A percentile compares a stretch with the other conserved stretches of the same genome.
Evolutionary conservation across 2,113 vertebrate species (phyloP).

Genomic region (Motacilla tschutschensis): DNA sequence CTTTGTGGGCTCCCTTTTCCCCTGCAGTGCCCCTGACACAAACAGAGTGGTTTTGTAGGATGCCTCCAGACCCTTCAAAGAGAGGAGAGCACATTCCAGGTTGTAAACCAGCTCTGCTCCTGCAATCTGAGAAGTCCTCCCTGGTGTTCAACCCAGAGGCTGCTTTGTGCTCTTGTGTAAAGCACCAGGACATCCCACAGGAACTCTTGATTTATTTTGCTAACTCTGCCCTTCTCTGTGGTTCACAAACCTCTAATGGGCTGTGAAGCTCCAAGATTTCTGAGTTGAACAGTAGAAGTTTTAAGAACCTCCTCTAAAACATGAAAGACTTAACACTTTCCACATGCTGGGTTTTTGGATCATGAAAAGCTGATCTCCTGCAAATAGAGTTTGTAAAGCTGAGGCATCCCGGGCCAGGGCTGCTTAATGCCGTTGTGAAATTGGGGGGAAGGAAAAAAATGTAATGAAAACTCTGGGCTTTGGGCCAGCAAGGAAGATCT

Average conservation of each 20-base stretch:
- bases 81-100: slow-evolving; percentile 59
- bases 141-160: slow-evolving; percentile 64
- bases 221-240: slow-evolving; percentile 66
- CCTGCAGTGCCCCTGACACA: slow-evolving; percentile 22
- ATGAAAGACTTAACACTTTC: slow-evolving; percentile 54
- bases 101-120: slow-evolving; percentile 52
- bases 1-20: background rate
- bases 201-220: slow-evolving; percentile 78
- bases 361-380: slow-evolving; percentile 32
- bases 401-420: background rate
- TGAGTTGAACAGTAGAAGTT: slow-evolving; percentile 51
- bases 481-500: slow-evolving; percentile 68
- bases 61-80: slow-evolving; percentile 48
- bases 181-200: slow-evolving; percentile 69
- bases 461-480: slow-evolving; percentile 67
- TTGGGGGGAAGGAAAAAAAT: background rate
- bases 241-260: slow-evolving; percentile 65
- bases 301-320: slow-evolving; percentile 23
- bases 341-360: slow-evolving; percentile 57
- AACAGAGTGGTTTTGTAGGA: slow-evolving; percentile 45
- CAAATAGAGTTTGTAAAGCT: slow-evolving; percentile 43
- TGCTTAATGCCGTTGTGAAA: slow-evolving; percentile 47
- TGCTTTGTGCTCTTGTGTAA: slow-evolving; percentile 58
- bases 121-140: slow-evolving; percentile 66
- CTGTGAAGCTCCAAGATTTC: slow-evolving; percentile 60